These are phyloP conservation scores for Macroramphosus scolopax DNA, from an alignment of 2,797 vertebrate genomes.

Conservation along the genomic window DNA sequence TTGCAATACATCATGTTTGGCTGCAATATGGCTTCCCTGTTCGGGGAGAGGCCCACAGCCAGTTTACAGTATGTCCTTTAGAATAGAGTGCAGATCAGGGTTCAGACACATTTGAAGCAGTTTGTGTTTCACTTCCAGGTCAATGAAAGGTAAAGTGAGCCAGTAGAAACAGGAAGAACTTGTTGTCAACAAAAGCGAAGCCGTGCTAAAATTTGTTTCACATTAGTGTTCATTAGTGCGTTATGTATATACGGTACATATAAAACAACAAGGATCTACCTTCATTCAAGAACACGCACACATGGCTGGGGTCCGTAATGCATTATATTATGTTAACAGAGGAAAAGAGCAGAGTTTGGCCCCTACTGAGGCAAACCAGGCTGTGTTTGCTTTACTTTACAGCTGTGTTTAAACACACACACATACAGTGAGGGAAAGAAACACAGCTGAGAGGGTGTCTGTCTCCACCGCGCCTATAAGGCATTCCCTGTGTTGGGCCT, in stretches of 20 bases:
- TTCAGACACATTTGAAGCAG: slow-evolving; percentile 24
- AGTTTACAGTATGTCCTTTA: slow-evolving; percentile 12
- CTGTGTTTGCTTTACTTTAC: slow-evolving; percentile 48
- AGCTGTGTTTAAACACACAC: slow-evolving; percentile 55
- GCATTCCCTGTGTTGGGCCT: slow-evolving; percentile 33
- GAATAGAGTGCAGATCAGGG: slow-evolving; percentile 7
- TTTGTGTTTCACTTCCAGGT: slow-evolving; percentile 26
- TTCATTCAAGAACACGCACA: too few relatives aligned
- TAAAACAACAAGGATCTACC: too few relatives aligned
- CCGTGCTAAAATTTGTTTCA: slow-evolving; percentile 31
- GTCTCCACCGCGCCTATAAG: slow-evolving; percentile 62
- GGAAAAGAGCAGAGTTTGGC: too few relatives aligned
- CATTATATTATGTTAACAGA: too few relatives aligned
- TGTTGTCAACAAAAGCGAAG: neutral
- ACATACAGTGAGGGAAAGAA: slow-evolving; percentile 23
- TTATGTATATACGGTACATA: too few relatives aligned
- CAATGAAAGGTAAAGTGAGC: slow-evolving; percentile 17
- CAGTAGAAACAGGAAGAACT: neutral
- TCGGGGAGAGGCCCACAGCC: too few relatives aligned
- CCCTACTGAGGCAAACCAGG: slow-evolving; percentile 3
- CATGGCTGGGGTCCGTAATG: too few relatives aligned
- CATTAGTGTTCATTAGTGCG: too few relatives aligned
- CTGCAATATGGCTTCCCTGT: slow-evolving; percentile 26
- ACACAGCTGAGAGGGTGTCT: slow-evolving; percentile 39
- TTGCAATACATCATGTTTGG: slow-evolving; percentile 34